These are phyloP conservation scores for Erebia epiphron DNA, from an alignment of 2,888 invertebrate genomes.

Conservation along the genomic window DNA sequence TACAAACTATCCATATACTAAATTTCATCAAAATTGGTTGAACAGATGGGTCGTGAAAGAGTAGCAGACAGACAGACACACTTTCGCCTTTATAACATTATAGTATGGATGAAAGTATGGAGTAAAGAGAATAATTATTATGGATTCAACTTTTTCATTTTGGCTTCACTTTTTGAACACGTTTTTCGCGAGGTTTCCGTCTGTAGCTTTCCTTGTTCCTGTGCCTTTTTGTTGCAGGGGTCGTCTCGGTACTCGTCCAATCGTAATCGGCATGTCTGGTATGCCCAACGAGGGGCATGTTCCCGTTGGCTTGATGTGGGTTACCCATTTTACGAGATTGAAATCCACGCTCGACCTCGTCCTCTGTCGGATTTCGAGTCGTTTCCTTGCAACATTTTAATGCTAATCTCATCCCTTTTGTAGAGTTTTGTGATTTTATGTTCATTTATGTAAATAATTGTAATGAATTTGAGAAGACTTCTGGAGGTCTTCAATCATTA, in stretches of 20 bases:
- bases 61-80: too few species aligned
- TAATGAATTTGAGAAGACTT: neutral
- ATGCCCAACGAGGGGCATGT: constrained; percentile 22
- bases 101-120: too few species aligned
- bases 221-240: constrained; percentile 8
- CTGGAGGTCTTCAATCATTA: neutral
- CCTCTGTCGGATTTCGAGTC: constrained; percentile 54
- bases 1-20: too few species aligned
- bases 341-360: constrained; percentile 40
- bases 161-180: too few species aligned
- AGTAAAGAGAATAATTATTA: too few species aligned
- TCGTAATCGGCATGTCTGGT: constrained; percentile 24
- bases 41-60: too few species aligned
- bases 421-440: constrained; percentile 55
- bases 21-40: too few species aligned
- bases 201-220: neutral
- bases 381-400: constrained; percentile 69
- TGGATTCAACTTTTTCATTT: neutral
- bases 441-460: neutral
- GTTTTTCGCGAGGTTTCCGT: neutral
- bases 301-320: constrained; percentile 22
- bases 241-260: constrained; percentile 14
- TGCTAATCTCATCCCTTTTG: constrained; percentile 58
- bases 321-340: constrained; percentile 28
- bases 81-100: too few species aligned